Evolutionary conservation across 2,113 vertebrate genomes (phyloP).

Genomic region (Corythoichthys haematopterus): DNA sequence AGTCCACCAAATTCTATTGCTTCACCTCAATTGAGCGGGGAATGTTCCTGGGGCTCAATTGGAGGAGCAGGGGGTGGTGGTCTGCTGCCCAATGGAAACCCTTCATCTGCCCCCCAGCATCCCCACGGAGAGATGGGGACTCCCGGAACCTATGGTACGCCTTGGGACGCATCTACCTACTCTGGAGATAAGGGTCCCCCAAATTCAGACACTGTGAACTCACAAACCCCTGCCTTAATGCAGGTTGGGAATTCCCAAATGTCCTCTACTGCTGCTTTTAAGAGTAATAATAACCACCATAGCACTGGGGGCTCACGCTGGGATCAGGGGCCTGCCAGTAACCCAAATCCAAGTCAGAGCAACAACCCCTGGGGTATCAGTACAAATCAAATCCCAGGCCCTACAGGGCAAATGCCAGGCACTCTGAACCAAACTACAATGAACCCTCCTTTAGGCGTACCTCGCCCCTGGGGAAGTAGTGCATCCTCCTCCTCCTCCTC

Average conservation of each 20-base stretch:
- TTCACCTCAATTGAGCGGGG: constrained; percentile 84
- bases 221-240: constrained; percentile 79
- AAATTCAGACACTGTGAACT: constrained; percentile 96
- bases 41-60: constrained; percentile 76
- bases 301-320: constrained; percentile 78
- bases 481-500: constrained; percentile 71
- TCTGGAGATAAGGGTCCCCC: constrained; percentile 87
- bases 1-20: constrained; percentile 97
- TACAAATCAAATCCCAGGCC: constrained; percentile 40
- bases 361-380: constrained; percentile 75
- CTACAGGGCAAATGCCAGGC: constrained; percentile 49
- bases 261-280: constrained; percentile 78
- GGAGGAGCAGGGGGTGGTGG: constrained; percentile 52
- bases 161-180: constrained; percentile 85
- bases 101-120: constrained; percentile 67
- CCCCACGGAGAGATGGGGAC: constrained; percentile 81
- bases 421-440: constrained; percentile 68
- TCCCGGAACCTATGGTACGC: constrained; percentile 82
- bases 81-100: constrained; percentile 82
- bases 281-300: constrained; percentile 78
- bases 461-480: constrained; percentile 82
- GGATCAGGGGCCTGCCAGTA: constrained; percentile 77
- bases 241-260: constrained; percentile 79
- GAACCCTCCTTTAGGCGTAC: constrained; percentile 70
- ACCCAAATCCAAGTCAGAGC: constrained; percentile 68